Percentiles rank a stretch among this genome's conserved stretches.
These are phyloP conservation scores for Albula glossodonta DNA, from an alignment of 2,113 vertebrate genomes.

Conservation along the genomic window DNA sequence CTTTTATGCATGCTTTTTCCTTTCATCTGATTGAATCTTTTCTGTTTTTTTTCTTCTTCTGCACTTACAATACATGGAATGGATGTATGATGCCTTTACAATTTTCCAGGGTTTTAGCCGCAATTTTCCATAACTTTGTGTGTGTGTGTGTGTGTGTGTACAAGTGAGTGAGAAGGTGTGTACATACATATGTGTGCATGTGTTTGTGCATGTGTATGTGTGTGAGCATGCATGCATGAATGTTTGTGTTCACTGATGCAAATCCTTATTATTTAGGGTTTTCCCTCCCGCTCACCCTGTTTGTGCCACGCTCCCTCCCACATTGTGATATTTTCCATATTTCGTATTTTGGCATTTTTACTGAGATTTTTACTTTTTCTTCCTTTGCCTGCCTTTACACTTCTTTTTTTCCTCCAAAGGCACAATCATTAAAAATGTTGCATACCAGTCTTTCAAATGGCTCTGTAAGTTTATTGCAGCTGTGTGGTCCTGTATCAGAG, in stretches of 20 bases:
- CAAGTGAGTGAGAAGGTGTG: conserved; percentile 33
- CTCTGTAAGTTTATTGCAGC: conserved; percentile 51
- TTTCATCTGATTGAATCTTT: conserved; percentile 53
- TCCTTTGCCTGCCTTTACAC: conserved; percentile 46
- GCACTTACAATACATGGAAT: conserved; percentile 64
- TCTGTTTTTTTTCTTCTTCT: conserved; percentile 59
- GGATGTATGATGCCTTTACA: conserved; percentile 67
- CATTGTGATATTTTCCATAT: conserved; percentile 65
- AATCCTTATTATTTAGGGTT: conserved; percentile 62
- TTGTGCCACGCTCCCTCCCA: conserved; percentile 53
- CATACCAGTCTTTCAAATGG: conserved; percentile 53
- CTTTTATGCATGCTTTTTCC: conserved; percentile 60
- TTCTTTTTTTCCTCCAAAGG: conserved; percentile 49
- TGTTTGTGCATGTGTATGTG: conserved; percentile 44
- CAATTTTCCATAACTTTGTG: conserved; percentile 64
- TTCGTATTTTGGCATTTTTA: background rate
- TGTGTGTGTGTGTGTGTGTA: conserved; percentile 49
- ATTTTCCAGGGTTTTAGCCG: conserved; percentile 67
- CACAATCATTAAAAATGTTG: conserved; percentile 51
- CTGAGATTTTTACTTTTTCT: conserved; percentile 46
- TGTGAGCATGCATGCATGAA: conserved; percentile 43
- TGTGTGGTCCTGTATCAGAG: conserved; percentile 57
- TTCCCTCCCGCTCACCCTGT: conserved; percentile 61
- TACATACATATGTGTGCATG: conserved; percentile 37
- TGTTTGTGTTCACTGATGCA: conserved; percentile 53